Evolutionary conservation across 2,797 vertebrate species (phyloP), one percentile per base, ranked within the genome.

Genomic region (Crax fasciolata): DNA sequence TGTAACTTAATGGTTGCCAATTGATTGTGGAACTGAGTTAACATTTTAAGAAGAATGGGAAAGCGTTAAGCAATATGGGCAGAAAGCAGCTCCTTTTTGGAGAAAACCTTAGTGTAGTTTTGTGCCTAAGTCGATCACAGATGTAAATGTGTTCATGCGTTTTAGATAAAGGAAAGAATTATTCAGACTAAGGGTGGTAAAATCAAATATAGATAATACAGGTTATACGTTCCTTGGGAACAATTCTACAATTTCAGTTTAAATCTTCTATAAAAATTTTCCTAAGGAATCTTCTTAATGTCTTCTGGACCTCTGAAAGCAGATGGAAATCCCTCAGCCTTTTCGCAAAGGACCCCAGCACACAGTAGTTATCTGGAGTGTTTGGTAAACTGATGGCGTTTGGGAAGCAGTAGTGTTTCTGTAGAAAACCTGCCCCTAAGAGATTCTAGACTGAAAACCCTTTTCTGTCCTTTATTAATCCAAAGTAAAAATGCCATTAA

Each of bases 151-250:
- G 28, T 38, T 94, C 74, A 74, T 93, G 84, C 77, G 79, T 89
- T 97, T 96, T 92, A 95, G 79, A 80, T 84, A 93, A 87, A 91
- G 70, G 72, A 77, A 91, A 78, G 32, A 44, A 77, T 90, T 91
- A 82, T 67, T 94, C 78, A 90, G 0, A 91, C 63, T 63, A 59
- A 84, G 38, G 44, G 25, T 38, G 80, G 11, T 84, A 94, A 94
- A 95, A 94, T 95, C 52, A 91, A 67, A 90, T 89, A 67, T 23
- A 82, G 52, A 59, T 66, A 92, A 32, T 91, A 71, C 23, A n/a
- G 52, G 63, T 66, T 94, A 32, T 91, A 71, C 23, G 30, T 81
- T 95, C 39, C 52, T 86, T 88, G 90, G 83, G 74, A 95, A 89
- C 52, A 79, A 18, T 76, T 94, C 44, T 82, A 61, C 81, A 19